These are phyloP conservation scores for Pleuronectes platessa DNA, from an alignment of 2,113 vertebrate species.

Conservation along the genomic window DNA sequence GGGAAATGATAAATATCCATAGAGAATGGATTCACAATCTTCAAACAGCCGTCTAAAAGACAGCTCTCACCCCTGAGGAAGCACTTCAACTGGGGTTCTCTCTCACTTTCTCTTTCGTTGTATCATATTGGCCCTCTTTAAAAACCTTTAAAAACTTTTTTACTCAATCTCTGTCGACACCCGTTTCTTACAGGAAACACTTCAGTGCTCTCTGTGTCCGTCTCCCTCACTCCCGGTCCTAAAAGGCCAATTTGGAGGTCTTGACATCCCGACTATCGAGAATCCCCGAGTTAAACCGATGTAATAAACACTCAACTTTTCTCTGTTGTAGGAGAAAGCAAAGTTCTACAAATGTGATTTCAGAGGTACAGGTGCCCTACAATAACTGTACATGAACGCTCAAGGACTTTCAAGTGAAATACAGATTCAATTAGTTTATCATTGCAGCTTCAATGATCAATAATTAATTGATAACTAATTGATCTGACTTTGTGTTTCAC, in stretches of 20 bases:
- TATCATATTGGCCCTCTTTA: constrained; percentile 38
- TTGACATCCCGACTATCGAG: constrained; percentile 48
- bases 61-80: constrained; percentile 57
- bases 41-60: constrained; percentile 62
- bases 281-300: constrained; percentile 40
- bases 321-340: neutral
- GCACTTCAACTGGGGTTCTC: constrained; percentile 56
- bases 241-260: constrained; percentile 72
- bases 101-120: constrained; percentile 2
- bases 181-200: constrained; percentile 48
- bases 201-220: constrained; percentile 31
- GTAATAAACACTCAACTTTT: constrained; percentile 38
- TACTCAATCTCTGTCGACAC: constrained; percentile 40
- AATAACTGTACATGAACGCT: too few relatives aligned
- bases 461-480: too few relatives aligned
- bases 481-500: too few relatives aligned
- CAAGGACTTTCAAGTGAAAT: too few relatives aligned
- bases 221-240: constrained; percentile 29
- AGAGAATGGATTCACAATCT: constrained; percentile 69
- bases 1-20: constrained; percentile 69
- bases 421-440: too few relatives aligned
- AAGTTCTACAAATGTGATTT: constrained; percentile 5
- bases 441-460: too few relatives aligned
- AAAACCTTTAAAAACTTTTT: constrained; percentile 30
- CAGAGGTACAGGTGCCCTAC: neutral